A percentile compares a stretch with the other conserved stretches of the same genome.
These are phyloP conservation scores for Doris montereyensis DNA, from an alignment of 2,888 invertebrate genomes.

Conservation along the genomic window DNA sequence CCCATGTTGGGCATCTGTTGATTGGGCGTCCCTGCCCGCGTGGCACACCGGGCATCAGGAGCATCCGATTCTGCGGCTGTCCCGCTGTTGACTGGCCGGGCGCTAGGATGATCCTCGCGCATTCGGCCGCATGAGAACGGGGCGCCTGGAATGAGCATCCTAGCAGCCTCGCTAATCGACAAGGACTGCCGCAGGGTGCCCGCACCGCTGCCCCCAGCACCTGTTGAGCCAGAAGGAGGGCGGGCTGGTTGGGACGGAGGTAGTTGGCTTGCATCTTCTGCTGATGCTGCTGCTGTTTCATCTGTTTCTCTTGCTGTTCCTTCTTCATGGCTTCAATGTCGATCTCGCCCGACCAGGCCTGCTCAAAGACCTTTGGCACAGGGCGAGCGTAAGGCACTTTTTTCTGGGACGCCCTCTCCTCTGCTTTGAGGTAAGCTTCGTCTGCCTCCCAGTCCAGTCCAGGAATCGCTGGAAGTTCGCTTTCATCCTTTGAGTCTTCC, in stretches of 20 bases:
- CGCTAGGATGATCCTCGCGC: slow-evolving; percentile 35
- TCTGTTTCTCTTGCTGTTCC: slow-evolving; percentile 38
- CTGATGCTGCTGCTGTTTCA: slow-evolving; percentile 33
- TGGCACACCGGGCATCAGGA: slow-evolving; percentile 15
- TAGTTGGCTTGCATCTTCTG: slow-evolving; percentile 11
- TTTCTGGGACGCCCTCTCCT: slow-evolving; percentile 57
- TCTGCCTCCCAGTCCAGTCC: slow-evolving; percentile 67
- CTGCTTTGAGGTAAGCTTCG: slow-evolving; percentile 49
- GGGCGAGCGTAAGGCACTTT: slow-evolving; percentile 94
- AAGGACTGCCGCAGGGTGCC: slow-evolving; percentile 40
- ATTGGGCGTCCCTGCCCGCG: slow-evolving; percentile 5
- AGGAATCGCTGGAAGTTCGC: slow-evolving; percentile 63
- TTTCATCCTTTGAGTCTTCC: slow-evolving; percentile 42
- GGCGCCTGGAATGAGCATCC: slow-evolving; percentile 36
- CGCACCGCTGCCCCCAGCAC: slow-evolving; percentile 28
- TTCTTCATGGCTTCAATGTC: slow-evolving; percentile 44
- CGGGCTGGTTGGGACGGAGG: slow-evolving; percentile 24
- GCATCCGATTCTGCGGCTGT: slow-evolving; percentile 33
- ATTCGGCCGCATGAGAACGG: too few relatives aligned
- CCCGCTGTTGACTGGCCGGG: slow-evolving; percentile 37
- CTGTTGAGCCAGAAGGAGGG: slow-evolving; percentile 37
- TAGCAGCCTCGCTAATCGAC: slow-evolving; percentile 23
- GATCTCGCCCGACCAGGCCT: slow-evolving; percentile 86
- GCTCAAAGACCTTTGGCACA: slow-evolving; percentile 95
- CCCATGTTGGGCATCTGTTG: background rate